Percentiles rank a stretch among this genome's conserved stretches.
phyloP scores from a whole-genome alignment of 35 echinoderm and acorn worm genomes.

The Apostichopus californicus region DNA sequence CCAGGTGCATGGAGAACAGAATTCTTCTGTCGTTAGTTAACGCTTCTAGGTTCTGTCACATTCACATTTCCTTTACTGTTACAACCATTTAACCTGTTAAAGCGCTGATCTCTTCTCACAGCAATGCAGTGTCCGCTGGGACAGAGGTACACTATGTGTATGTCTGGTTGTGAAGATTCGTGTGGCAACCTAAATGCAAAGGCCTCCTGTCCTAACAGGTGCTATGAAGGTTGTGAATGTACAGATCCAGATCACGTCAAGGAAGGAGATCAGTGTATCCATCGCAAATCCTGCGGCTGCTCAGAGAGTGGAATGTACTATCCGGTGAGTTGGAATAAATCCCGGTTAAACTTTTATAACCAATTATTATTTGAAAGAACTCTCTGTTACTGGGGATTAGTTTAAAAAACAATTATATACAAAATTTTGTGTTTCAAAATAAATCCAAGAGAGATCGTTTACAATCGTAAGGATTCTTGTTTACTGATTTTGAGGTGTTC shows the following conservation, averaged over 20 bases:
- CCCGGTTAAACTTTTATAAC: no score
- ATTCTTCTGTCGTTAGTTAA: slow-evolving; percentile 49
- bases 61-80: no score
- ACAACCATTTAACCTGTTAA: no score
- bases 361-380: no score
- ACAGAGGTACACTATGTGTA: slow-evolving; percentile 41
- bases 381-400: neutral
- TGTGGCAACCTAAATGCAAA: slow-evolving; percentile 19
- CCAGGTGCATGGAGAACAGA: slow-evolving; percentile 25
- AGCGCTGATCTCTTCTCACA: neutral
- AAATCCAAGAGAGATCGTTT: neutral
- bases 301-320: slow-evolving; percentile 48
- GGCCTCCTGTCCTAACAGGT: slow-evolving; percentile 26
- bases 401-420: neutral
- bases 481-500: no score
- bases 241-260: slow-evolving; percentile 25
- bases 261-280: slow-evolving; percentile 45
- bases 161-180: slow-evolving; percentile 41
- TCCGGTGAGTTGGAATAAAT: slow-evolving; percentile 5
- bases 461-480: neutral
- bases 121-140: slow-evolving; percentile 46
- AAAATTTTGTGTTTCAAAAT: neutral
- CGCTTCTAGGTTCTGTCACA: no score
- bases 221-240: slow-evolving; percentile 55
- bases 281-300: slow-evolving; percentile 30